These are phyloP conservation scores for Ptychoptera albimana DNA, from an alignment of 2,888 invertebrate species.

Conservation along the genomic window DNA sequence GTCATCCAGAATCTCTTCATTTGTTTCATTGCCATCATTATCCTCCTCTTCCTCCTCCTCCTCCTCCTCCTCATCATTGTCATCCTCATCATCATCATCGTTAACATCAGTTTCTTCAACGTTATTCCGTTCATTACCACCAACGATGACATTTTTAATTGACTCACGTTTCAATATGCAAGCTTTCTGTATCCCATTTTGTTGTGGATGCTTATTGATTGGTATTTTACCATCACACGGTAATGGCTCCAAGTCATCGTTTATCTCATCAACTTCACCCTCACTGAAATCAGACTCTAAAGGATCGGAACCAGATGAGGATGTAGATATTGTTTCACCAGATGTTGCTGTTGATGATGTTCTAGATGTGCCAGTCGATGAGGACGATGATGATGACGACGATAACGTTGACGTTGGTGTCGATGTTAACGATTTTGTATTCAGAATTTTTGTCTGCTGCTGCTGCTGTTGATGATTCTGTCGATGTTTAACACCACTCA, in stretches of 20 bases:
- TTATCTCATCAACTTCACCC: slow-evolving; percentile 20
- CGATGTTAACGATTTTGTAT: no score
- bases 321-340: not conserved
- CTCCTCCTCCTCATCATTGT: slow-evolving; percentile 4
- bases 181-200: not conserved
- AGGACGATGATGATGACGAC: no score
- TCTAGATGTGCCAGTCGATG: no score
- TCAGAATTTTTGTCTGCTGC: no score
- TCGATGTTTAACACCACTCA: no score
- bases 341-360: not conserved
- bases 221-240: not conserved
- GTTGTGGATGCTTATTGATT: not conserved
- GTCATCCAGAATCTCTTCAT: not conserved
- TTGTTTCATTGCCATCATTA: slow-evolving; percentile 3
- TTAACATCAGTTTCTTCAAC: slow-evolving; percentile 3
- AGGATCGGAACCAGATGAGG: slow-evolving; percentile 24
- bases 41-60: slow-evolving; percentile 4
- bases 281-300: slow-evolving; percentile 26
- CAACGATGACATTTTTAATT: slow-evolving; percentile 13
- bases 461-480: no score
- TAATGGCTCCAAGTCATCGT: slow-evolving; percentile 16
- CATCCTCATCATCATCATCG: slow-evolving; percentile 3
- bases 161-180: not conserved
- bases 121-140: slow-evolving; percentile 3
- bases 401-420: no score